Evolutionary conservation across 2,113 vertebrate genomes (phyloP).

Genomic region (Actenoides lindsayi): DNA sequence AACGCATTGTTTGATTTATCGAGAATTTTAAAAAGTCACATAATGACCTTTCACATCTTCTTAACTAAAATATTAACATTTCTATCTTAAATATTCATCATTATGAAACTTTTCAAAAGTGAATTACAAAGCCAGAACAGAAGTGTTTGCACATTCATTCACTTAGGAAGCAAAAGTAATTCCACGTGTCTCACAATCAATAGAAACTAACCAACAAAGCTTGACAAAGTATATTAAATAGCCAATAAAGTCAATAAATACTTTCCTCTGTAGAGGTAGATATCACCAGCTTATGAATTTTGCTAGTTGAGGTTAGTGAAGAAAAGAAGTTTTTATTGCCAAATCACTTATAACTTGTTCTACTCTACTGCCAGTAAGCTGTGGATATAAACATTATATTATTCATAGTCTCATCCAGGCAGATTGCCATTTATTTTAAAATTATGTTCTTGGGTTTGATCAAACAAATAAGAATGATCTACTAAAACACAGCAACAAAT

Average conservation of each 20-base stretch:
- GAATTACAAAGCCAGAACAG: not conserved
- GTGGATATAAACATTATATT: not conserved
- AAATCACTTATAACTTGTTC: not conserved
- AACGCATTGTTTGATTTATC: not conserved
- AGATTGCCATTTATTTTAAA: not conserved
- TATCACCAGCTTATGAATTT: not conserved
- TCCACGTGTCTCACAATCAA: not conserved
- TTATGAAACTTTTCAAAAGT: not conserved
- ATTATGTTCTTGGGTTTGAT: not conserved
- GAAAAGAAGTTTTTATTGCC: not conserved
- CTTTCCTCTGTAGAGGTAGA: not conserved
- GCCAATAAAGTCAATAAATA: not conserved
- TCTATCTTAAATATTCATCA: not conserved
- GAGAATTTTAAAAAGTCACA: not conserved
- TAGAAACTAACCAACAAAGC: not conserved
- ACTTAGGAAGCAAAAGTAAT: not conserved
- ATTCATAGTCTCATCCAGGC: not conserved
- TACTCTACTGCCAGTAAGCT: not conserved
- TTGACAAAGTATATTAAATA: not conserved
- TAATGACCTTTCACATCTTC: not conserved
- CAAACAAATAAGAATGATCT: not conserved
- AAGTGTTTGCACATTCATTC: not conserved
- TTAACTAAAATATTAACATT: not conserved
- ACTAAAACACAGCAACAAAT: not conserved
- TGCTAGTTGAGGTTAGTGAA: not conserved